Percentiles rank a stretch among this genome's conserved stretches.
Evolutionary conservation across 1,140 invertebrate species (phyloP).

Genomic region (Drosophila yakuba): DNA sequence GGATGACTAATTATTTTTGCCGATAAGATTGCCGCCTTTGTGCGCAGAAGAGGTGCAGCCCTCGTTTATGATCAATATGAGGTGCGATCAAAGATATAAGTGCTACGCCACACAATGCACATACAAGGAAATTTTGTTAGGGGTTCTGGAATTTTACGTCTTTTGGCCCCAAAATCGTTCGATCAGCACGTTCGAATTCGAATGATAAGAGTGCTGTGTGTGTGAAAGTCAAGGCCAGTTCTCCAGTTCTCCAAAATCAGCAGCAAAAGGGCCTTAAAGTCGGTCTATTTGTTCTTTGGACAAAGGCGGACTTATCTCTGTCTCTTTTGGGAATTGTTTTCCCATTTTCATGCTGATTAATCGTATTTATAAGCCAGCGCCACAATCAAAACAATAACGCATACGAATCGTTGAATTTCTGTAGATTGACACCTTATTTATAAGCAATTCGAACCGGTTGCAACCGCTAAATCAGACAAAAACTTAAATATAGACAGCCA

Average conservation of each 20-base stretch:
- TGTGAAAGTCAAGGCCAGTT: constrained; percentile 29
- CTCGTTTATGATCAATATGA: constrained; percentile 42
- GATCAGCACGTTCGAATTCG: constrained; percentile 25
- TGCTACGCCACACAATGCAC: constrained; percentile 15
- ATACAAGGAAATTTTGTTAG: constrained; percentile 9
- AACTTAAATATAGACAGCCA: constrained; percentile 42
- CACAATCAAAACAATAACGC: constrained; percentile 42
- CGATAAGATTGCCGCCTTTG: constrained; percentile 56
- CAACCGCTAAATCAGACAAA: constrained; percentile 10
- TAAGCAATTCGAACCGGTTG: constrained; percentile 40
- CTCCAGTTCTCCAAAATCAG: not conserved
- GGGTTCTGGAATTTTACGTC: constrained; percentile 4
- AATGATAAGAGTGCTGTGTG: constrained; percentile 15
- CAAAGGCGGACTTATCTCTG: constrained; percentile 27
- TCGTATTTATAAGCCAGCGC: constrained; percentile 9
- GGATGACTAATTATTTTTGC: constrained; percentile 22
- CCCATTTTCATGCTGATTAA: constrained; percentile 30
- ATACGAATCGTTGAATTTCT: constrained; percentile 32
- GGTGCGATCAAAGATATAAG: constrained; percentile 24
- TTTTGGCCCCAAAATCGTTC: constrained; percentile 1
- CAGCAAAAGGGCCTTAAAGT: not conserved
- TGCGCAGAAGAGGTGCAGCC: constrained; percentile 21
- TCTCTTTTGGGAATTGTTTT: constrained; percentile 15
- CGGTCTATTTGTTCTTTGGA: constrained; percentile 3
- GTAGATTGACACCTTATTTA: constrained; percentile 21